Conservation (phyloP, 2,797 vertebrate genomes). For the Xiphophorus birchmanni region DNA sequence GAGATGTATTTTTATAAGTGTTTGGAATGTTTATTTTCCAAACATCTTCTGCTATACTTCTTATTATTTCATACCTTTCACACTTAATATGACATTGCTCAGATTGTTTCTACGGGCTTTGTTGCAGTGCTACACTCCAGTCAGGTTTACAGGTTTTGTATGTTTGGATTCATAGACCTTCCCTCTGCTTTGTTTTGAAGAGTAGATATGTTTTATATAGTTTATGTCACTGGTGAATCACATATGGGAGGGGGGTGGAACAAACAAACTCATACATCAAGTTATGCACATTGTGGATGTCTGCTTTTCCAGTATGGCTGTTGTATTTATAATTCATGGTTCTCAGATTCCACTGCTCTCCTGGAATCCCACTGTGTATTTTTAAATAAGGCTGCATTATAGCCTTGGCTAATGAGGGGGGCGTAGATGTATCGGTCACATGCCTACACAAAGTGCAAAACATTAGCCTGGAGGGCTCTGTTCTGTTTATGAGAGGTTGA, state of each 20-base stretch:
- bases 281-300: constrained; percentile 48
- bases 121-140: constrained; percentile 36
- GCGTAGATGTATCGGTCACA: constrained; percentile 40
- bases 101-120: constrained; percentile 43
- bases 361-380: constrained; percentile 69
- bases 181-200: constrained; percentile 47
- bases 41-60: constrained; percentile 29
- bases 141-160: constrained; percentile 45
- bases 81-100: constrained; percentile 42
- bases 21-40: constrained; percentile 8
- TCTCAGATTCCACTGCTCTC: constrained; percentile 67
- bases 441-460: constrained; percentile 20
- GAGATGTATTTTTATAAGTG: not conserved
- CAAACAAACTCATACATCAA: constrained; percentile 51
- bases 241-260: not conserved
- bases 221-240: constrained; percentile 24
- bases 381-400: constrained; percentile 70
- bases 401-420: constrained; percentile 55
- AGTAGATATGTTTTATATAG: constrained; percentile 46
- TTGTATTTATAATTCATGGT: constrained; percentile 74
- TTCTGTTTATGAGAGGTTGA: constrained; percentile 29
- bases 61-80: constrained; percentile 48
- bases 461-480: constrained; percentile 27
- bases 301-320: constrained; percentile 57
- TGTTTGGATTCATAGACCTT: constrained; percentile 45